Conservation (phyloP, 2,888 invertebrate genomes). For the Lycaena phlaeas region DNA sequence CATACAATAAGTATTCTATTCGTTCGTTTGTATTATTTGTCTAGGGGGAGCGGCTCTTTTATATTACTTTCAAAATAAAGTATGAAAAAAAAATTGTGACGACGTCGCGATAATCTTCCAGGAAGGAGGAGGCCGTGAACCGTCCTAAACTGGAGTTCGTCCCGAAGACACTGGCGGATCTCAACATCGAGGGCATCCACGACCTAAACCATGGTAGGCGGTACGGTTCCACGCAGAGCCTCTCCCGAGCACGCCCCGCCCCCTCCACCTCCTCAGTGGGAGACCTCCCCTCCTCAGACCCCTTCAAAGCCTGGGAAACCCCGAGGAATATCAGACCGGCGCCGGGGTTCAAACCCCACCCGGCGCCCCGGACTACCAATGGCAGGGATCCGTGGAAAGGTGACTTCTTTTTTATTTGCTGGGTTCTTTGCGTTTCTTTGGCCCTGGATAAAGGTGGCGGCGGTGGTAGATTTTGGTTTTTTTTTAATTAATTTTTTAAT, state of each 20-base stretch:
- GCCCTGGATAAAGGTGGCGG: conserved; percentile 35
- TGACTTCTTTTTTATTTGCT: conserved; percentile 71
- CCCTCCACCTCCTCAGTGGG: conserved; percentile 56
- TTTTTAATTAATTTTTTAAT: neutral
- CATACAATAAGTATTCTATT: too few relatives aligned
- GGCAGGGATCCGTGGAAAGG: conserved; percentile 75
- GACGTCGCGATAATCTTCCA: too few relatives aligned
- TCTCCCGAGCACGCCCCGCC: conserved; percentile 47
- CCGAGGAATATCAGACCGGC: conserved; percentile 32
- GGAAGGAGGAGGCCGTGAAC: conserved; percentile 90
- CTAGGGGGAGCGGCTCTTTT: too few relatives aligned
- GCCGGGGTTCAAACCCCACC: conserved; percentile 16
- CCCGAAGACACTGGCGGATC: conserved; percentile 91
- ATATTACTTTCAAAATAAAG: too few relatives aligned
- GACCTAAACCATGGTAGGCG: conserved; percentile 80
- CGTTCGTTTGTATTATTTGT: too few relatives aligned
- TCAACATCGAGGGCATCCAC: conserved; percentile 84
- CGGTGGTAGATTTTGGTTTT: conserved; percentile 14
- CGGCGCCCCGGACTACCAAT: conserved; percentile 26
- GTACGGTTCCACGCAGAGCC: conserved; percentile 67
- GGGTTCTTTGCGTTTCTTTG: conserved; percentile 33
- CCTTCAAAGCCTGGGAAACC: conserved; percentile 54
- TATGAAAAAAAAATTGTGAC: too few relatives aligned
- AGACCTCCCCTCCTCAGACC: conserved; percentile 50
- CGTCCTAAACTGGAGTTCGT: conserved; percentile 93